Conservation (phyloP, 2,113 vertebrate species). For the Eupsittula cactorum region DNA sequence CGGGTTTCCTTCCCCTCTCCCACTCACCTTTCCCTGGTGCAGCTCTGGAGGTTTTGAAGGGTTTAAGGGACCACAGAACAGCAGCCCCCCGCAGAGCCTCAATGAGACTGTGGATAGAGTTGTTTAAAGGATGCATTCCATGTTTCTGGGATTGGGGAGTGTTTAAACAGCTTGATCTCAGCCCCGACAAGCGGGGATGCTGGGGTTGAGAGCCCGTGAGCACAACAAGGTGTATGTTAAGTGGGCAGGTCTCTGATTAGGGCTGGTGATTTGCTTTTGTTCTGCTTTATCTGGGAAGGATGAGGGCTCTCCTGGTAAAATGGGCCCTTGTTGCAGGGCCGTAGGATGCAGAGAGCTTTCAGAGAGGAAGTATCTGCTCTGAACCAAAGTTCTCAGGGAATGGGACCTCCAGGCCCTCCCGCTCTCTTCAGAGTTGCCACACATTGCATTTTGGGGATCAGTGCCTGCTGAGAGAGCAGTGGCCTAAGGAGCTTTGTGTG, state of each 20-base stretch:
- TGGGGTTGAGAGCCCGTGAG: accelerated
- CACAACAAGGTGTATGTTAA: accelerated
- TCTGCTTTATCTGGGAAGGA: background rate
- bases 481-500: background rate
- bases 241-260: background rate
- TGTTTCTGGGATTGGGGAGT: accelerated
- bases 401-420: accelerated
- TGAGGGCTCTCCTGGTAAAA: background rate
- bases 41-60: background rate
- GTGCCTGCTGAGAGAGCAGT: accelerated
- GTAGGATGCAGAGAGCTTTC: background rate
- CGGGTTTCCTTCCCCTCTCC: background rate
- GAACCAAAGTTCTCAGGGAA: background rate
- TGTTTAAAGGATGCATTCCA: background rate
- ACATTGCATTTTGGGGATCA: accelerated
- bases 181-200: accelerated
- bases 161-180: background rate
- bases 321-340: accelerated
- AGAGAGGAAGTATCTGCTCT: too few relatives aligned
- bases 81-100: background rate
- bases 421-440: accelerated
- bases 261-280: background rate
- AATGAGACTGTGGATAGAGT: background rate
- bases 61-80: background rate
- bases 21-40: background rate